A percentile compares a stretch with the other conserved stretches of the same genome.
Conservation (phyloP, 2,888 invertebrate species). For the Teleiodes luculella region DNA sequence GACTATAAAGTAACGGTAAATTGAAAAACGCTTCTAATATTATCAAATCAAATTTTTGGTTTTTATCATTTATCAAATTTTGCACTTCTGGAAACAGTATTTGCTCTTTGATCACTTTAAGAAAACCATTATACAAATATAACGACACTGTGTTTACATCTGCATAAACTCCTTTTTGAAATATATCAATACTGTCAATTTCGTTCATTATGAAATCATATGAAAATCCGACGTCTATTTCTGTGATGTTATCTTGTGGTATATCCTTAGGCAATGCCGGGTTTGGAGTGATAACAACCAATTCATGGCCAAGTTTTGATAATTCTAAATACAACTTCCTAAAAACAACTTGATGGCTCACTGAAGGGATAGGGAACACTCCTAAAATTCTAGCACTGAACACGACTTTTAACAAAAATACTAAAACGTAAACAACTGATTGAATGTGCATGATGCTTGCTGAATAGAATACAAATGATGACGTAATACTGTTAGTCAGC, state of each 20-base stretch:
- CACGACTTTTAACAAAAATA: too few species aligned
- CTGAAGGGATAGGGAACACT: slow-evolving; percentile 42
- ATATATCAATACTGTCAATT: slow-evolving; percentile 2
- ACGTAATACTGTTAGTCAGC: too few species aligned
- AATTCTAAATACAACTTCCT: slow-evolving; percentile 46
- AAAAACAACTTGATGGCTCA: slow-evolving; percentile 50
- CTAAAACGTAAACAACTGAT: too few species aligned
- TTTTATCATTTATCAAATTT: slow-evolving; percentile 29
- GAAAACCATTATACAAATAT: background rate
- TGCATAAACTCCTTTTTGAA: background rate
- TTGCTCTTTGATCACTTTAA: background rate
- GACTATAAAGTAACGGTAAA: slow-evolving; percentile 28
- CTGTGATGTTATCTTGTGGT: slow-evolving; percentile 42
- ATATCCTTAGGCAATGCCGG: slow-evolving; percentile 34
- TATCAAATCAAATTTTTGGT: slow-evolving; percentile 36
- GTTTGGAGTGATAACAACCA: slow-evolving; percentile 51
- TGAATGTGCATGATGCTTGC: too few species aligned
- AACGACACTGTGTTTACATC: slow-evolving; percentile 7
- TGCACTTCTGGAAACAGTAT: background rate
- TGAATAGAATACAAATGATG: too few species aligned
- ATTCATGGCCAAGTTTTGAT: slow-evolving; percentile 52
- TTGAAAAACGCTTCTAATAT: slow-evolving; percentile 31
- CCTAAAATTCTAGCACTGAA: slow-evolving; percentile 42
- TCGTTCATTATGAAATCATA: slow-evolving; percentile 20
- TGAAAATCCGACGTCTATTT: slow-evolving; percentile 46